A percentile compares a stretch with the other conserved stretches of the same genome.
Conservation (phyloP, 1,140 invertebrate species). For the Augochlora pura region DNA sequence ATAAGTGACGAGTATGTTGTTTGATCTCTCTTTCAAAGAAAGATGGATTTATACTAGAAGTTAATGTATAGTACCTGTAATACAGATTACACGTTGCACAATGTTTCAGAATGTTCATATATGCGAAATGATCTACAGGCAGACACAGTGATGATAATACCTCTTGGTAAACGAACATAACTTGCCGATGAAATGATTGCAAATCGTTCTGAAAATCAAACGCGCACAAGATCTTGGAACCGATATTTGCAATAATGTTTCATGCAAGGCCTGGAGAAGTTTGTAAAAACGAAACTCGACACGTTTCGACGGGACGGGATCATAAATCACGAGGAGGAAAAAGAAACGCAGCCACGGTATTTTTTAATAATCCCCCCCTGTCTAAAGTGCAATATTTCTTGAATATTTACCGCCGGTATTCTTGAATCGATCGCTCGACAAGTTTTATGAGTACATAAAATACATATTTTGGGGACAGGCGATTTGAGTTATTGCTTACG, state of each 20-base stretch:
- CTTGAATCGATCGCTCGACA: constrained; percentile 31
- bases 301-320: neutral
- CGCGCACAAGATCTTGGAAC: no score
- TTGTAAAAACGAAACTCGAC: neutral
- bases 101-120: no score
- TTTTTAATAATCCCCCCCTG: constrained; percentile 20
- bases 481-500: neutral
- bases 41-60: no score
- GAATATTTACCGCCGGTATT: constrained; percentile 21
- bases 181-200: no score
- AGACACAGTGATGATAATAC: no score
- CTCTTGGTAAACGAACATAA: no score
- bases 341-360: neutral
- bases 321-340: neutral
- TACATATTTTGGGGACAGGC: neutral
- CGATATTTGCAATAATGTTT: neutral
- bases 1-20: no score
- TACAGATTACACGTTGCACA: no score
- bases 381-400: constrained; percentile 5
- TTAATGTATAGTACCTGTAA: no score
- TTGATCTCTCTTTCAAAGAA: no score
- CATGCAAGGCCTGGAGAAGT: neutral
- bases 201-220: no score
- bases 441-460: constrained; percentile 24
- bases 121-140: no score